phyloP scores from a whole-genome alignment of 1,140 invertebrate genomes.

The Bombyx mandarina region DNA sequence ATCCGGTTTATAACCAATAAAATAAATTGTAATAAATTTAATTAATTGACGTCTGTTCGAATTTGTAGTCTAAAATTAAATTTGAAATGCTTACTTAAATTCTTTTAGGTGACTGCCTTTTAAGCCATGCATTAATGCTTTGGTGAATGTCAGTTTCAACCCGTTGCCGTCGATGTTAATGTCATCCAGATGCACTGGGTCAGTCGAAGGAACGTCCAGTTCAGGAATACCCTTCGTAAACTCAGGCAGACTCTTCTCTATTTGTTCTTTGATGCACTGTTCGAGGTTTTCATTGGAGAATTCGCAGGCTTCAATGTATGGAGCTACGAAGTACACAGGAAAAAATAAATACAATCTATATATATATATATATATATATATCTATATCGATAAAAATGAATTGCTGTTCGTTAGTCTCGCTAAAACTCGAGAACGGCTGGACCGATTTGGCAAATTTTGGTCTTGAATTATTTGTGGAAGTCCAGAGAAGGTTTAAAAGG shows the following conservation, averaged over 20 bases:
- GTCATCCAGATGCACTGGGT: constrained; percentile 56
- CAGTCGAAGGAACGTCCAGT: constrained; percentile 49
- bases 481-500: too few species aligned
- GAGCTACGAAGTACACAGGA: constrained; percentile 50
- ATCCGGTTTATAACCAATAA: too few species aligned
- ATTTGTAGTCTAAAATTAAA: background rate
- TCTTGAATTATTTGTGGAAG: too few species aligned
- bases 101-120: constrained; percentile 30
- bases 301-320: constrained; percentile 65
- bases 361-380: too few species aligned
- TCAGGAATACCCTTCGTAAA: constrained; percentile 66
- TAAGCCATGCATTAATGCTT: constrained; percentile 45
- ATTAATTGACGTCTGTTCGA: too few species aligned
- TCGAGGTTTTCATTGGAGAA: constrained; percentile 48
- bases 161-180: constrained; percentile 50
- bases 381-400: too few species aligned
- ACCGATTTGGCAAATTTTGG: too few species aligned
- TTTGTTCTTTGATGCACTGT: constrained; percentile 59
- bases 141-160: constrained; percentile 38
- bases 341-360: background rate
- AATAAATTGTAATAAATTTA: too few species aligned
- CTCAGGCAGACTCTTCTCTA: constrained; percentile 47
- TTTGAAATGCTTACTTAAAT: constrained; percentile 35
- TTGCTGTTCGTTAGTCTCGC: too few species aligned
- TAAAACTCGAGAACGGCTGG: too few species aligned